A percentile compares a stretch with the other conserved stretches of the same genome.
These are phyloP conservation scores for Champsocephalus gunnari DNA, from an alignment of 2,797 vertebrate species.

Conservation along the genomic window DNA sequence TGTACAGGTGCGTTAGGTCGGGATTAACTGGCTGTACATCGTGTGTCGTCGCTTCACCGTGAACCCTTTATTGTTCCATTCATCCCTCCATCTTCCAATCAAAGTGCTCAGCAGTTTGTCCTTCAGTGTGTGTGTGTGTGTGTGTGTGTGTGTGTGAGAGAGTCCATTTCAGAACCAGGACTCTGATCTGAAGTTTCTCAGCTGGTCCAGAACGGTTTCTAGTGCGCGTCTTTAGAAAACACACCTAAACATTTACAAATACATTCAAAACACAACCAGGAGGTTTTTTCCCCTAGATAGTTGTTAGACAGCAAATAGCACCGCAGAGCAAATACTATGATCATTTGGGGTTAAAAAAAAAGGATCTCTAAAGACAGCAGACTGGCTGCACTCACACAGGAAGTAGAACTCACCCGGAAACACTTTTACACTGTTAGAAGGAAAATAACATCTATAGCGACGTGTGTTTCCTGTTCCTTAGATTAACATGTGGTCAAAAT, in stretches of 20 bases:
- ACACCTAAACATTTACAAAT: constrained; percentile 79
- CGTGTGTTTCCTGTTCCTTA: too few species aligned
- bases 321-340: constrained; percentile 65
- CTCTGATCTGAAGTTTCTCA: constrained; percentile 11
- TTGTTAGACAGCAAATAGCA: constrained; percentile 79
- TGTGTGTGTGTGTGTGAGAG: not conserved
- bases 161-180: constrained; percentile 12
- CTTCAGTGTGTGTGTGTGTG: constrained; percentile 45
- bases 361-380: constrained; percentile 18
- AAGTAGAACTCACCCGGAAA: not conserved
- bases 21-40: constrained; percentile 72
- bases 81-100: constrained; percentile 42
- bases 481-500: too few species aligned
- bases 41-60: not conserved
- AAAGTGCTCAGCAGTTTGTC: constrained; percentile 71
- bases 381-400: constrained; percentile 34
- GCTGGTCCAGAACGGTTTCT: constrained; percentile 26
- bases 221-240: constrained; percentile 66
- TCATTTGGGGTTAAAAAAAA: constrained; percentile 31
- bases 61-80: constrained; percentile 23
- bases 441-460: too few species aligned
- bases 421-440: constrained; percentile 13
- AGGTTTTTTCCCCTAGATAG: constrained; percentile 70
- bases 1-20: constrained; percentile 81
- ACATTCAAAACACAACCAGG: constrained; percentile 80